A percentile compares a stretch with the other conserved stretches of the same genome.
phyloP scores from a whole-genome alignment of 2,888 invertebrate species.

The Andrena marginata region DNA sequence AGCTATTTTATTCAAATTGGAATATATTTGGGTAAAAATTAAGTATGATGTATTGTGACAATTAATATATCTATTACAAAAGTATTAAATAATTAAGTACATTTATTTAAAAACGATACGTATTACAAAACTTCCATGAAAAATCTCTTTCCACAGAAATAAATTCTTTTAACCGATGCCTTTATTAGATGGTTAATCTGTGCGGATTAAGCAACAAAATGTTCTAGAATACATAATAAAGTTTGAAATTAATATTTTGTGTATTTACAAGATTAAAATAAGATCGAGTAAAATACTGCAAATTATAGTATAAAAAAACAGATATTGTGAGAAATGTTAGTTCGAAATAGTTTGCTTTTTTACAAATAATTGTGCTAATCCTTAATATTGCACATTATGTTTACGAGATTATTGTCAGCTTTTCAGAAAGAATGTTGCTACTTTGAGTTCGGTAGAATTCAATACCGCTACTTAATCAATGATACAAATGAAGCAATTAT shows the following conservation, averaged over 20 bases:
- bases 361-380: conserved; percentile 49
- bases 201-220: conserved; percentile 5
- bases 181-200: conserved; percentile 11
- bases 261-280: conserved; percentile 43
- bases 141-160: conserved; percentile 12
- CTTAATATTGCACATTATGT: conserved; percentile 44
- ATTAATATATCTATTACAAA: conserved; percentile 57
- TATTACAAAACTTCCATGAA: conserved; percentile 27
- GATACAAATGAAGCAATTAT: conserved; percentile 30
- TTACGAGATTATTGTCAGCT: conserved; percentile 53
- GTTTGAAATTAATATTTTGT: conserved; percentile 12
- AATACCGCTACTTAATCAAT: conserved; percentile 31
- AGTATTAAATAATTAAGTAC: conserved; percentile 55
- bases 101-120: conserved; percentile 46
- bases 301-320: conserved; percentile 21
- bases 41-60: conserved; percentile 44
- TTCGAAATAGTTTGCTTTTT: conserved; percentile 12
- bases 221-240: conserved; percentile 18
- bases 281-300: conserved; percentile 14
- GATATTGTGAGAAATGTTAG: conserved; percentile 8
- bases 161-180: conserved; percentile 17
- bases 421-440: conserved; percentile 26
- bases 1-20: conserved; percentile 27
- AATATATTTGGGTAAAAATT: conserved; percentile 37
- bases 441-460: conserved; percentile 13